Base-by-base conservation (phyloP, 2,888 invertebrate genomes). In the Cryptocheilus praepositus region DNA sequence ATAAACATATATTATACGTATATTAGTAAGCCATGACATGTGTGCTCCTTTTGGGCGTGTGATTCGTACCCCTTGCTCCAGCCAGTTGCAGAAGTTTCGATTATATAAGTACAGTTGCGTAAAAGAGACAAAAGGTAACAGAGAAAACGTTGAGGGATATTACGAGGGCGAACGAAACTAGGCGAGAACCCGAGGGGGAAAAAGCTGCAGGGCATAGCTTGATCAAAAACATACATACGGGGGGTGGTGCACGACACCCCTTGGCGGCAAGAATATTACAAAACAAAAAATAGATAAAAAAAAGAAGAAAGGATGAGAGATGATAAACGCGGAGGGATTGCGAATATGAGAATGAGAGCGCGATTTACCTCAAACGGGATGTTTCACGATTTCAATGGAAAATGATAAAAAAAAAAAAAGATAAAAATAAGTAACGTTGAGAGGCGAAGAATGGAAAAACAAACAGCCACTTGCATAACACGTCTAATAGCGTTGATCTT, bases 401-500 rank as follows among this genome's bases (percentile, higher is more conserved):
- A 22, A 53, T 53, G 53, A 5, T 19, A 21, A 22, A 53, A 19
- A 15, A 22, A 21, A n/a, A 7, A 21, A 16, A 52, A 1, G 13
- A n/a, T 43, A 36, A 36, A 36, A 36, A 36, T 36, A 36, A 19
- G 56, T 67, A 49, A 55, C 45, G 36, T 68, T 25, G 25, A 25
- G 11, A 36, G 13, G 13, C 36, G 36, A 36, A 36, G 16, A 16
- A 22, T 53, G 52, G 43, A 36, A 16, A 59, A 49, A 51, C 16
- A 51, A 62, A 49, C 57, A 65, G 57, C 67, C 61, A 63, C 36
- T 64, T 57, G 72, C 66, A 59, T 76, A 56, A 69, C 70, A 59
- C 67, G 70, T 67, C 76, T 62, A 66, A 80, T 71, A 79, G 76
- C 75, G 79, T 83, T 79, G 70, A 81, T 83, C 80, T 76, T 77